These are phyloP conservation scores for Rhagoletis zephyria DNA, from an alignment of 1,140 invertebrate genomes.

Conservation along the genomic window DNA sequence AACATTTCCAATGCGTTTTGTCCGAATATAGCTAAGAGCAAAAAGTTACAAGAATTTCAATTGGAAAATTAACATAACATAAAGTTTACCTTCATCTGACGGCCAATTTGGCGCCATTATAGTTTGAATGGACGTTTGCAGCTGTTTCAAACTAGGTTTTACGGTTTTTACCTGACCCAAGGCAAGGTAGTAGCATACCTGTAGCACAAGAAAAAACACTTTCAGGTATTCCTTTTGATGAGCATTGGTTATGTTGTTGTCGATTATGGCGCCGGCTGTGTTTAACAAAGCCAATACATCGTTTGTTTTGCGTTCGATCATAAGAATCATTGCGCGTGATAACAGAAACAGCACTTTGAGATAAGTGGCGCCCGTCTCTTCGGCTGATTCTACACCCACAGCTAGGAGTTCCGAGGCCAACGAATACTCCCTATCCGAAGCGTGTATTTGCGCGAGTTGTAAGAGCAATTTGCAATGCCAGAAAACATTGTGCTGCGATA, in stretches of 20 bases:
- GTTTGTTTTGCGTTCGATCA: slow-evolving; percentile 93
- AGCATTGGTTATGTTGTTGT: slow-evolving; percentile 88
- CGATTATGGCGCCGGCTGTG: slow-evolving; percentile 89
- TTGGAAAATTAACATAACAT: background rate
- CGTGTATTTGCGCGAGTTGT: slow-evolving; percentile 95
- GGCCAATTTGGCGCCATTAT: slow-evolving; percentile 91
- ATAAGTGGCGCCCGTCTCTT: slow-evolving; percentile 91
- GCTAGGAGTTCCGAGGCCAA: slow-evolving; percentile 90
- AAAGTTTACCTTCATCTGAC: slow-evolving; percentile 84
- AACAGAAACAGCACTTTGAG: slow-evolving; percentile 93
- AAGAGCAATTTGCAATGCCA: slow-evolving; percentile 98
- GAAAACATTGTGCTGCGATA: slow-evolving; percentile 94
- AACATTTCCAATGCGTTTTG: slow-evolving; percentile 86
- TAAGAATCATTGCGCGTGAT: slow-evolving; percentile 94
- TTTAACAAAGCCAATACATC: slow-evolving; percentile 90
- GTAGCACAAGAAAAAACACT: slow-evolving; percentile 95
- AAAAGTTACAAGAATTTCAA: slow-evolving; percentile 1
- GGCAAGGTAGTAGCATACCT: slow-evolving; percentile 94
- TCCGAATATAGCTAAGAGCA: slow-evolving; percentile 64
- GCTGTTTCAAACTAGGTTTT: slow-evolving; percentile 93
- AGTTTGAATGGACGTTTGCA: slow-evolving; percentile 97
- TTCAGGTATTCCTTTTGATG: slow-evolving; percentile 95
- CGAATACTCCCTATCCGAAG: slow-evolving; percentile 90
- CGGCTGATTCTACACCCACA: slow-evolving; percentile 95
- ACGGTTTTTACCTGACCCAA: slow-evolving; percentile 96